Evolutionary conservation across 2,888 invertebrate genomes (phyloP).

Genomic region (Drosophila suboccidentalis): DNA sequence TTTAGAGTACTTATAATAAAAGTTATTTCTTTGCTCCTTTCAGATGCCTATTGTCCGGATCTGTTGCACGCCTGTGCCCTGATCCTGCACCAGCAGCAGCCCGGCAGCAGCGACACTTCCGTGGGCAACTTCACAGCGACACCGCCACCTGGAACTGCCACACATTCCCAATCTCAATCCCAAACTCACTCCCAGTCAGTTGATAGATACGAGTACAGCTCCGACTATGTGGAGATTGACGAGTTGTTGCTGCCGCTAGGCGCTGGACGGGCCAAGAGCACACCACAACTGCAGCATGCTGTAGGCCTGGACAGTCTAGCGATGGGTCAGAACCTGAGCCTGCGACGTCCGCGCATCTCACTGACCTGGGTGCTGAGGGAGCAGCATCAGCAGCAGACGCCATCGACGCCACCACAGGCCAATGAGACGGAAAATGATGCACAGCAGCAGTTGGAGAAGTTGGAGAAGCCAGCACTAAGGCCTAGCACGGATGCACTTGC

Average conservation of each 20-base stretch:
- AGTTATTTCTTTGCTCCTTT: background rate
- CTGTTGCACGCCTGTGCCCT: constrained; percentile 84
- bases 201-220: constrained; percentile 65
- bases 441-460: constrained; percentile 41
- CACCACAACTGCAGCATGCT: constrained; percentile 74
- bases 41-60: constrained; percentile 85
- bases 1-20: background rate
- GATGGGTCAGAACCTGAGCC: constrained; percentile 87
- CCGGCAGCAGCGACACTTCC: constrained; percentile 80
- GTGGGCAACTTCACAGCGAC: constrained; percentile 81
- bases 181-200: constrained; percentile 34
- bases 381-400: constrained; percentile 87
- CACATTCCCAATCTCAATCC: constrained; percentile 32
- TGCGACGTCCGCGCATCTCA: constrained; percentile 89
- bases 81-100: constrained; percentile 78
- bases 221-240: constrained; percentile 84
- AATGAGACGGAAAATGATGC: constrained; percentile 86
- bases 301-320: constrained; percentile 73
- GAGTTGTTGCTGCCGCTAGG: constrained; percentile 67
- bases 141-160: constrained; percentile 58
- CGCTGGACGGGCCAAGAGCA: constrained; percentile 67
- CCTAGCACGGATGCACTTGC: constrained; percentile 18
- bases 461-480: constrained; percentile 36
- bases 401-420: constrained; percentile 86
- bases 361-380: constrained; percentile 91